phyloP scores from a whole-genome alignment of 2,888 invertebrate species.

The Erebia epiphron region DNA sequence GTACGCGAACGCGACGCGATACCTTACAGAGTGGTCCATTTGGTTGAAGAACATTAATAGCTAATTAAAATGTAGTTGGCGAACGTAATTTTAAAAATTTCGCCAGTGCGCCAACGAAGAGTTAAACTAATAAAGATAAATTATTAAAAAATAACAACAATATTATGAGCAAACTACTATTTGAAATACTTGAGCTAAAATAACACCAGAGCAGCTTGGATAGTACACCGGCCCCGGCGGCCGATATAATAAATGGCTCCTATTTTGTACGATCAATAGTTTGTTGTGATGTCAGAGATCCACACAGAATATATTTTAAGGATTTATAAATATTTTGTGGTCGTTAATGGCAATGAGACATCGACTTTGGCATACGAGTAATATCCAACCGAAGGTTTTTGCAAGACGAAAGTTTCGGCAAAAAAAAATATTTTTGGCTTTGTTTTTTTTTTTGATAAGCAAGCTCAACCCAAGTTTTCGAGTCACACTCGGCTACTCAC shows the following conservation, averaged over 20 bases:
- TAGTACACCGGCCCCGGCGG: constrained; percentile 58
- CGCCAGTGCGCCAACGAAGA: constrained; percentile 63
- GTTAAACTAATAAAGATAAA: constrained; percentile 55
- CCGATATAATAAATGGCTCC: constrained; percentile 69
- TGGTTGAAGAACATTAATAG: constrained; percentile 57
- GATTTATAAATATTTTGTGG: constrained; percentile 54
- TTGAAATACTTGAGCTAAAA: constrained; percentile 78
- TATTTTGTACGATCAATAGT: constrained; percentile 77
- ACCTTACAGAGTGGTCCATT: constrained; percentile 58
- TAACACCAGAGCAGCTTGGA: constrained; percentile 81
- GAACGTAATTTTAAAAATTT: constrained; percentile 66
- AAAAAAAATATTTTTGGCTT: neutral
- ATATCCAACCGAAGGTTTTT: constrained; percentile 17
- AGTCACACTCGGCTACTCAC: constrained; percentile 1
- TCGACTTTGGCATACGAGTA: constrained; percentile 76
- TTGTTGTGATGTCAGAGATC: constrained; percentile 78
- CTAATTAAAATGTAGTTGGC: constrained; percentile 68
- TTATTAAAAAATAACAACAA: constrained; percentile 67
- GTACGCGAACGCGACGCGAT: constrained; percentile 51
- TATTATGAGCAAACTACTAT: constrained; percentile 78
- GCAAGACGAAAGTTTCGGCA: neutral
- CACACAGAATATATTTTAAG: constrained; percentile 57
- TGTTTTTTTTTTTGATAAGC: neutral
- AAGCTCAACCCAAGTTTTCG: neutral
- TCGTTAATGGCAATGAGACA: constrained; percentile 75